Percentiles rank a stretch among this genome's conserved stretches.
These are phyloP conservation scores for Drosophila mimetica DNA, from an alignment of 2,888 invertebrate species.

Conservation along the genomic window DNA sequence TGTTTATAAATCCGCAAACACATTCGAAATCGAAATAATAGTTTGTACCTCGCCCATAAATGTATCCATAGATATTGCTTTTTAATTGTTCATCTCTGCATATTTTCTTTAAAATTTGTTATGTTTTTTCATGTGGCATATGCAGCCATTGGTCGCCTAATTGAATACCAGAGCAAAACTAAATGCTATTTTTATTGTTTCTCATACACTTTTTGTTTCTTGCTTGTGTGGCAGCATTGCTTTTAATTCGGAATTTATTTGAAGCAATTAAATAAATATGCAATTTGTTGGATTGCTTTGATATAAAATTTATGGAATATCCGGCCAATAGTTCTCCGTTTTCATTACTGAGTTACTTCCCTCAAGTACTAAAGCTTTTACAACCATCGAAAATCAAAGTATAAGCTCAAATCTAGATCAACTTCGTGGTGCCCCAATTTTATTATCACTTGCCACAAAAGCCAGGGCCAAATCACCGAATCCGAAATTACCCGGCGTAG, in stretches of 20 bases:
- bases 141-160: slow-evolving; percentile 40
- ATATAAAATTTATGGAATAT: slow-evolving; percentile 24
- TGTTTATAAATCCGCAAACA: slow-evolving; percentile 71
- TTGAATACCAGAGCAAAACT: slow-evolving; percentile 40
- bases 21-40: slow-evolving; percentile 62
- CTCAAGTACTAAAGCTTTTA: not conserved
- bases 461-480: slow-evolving; percentile 27
- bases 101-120: slow-evolving; percentile 16
- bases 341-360: slow-evolving; percentile 1
- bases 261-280: slow-evolving; percentile 45
- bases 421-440: slow-evolving; percentile 35
- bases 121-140: slow-evolving; percentile 34
- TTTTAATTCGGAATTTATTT: slow-evolving; percentile 24
- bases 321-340: slow-evolving; percentile 4
- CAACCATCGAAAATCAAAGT: slow-evolving; percentile 32
- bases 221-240: not conserved
- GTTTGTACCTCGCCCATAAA: slow-evolving; percentile 37
- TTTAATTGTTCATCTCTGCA: slow-evolving; percentile 60
- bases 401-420: slow-evolving; percentile 23
- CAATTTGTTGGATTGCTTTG: slow-evolving; percentile 26
- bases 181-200: slow-evolving; percentile 24
- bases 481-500: slow-evolving; percentile 21
- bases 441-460: slow-evolving; percentile 44
- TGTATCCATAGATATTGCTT: slow-evolving; percentile 62
- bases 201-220: not conserved